Evolutionary conservation across 2,797 vertebrate genomes (phyloP).

Genomic region (Hippoglossus hippoglossus): DNA sequence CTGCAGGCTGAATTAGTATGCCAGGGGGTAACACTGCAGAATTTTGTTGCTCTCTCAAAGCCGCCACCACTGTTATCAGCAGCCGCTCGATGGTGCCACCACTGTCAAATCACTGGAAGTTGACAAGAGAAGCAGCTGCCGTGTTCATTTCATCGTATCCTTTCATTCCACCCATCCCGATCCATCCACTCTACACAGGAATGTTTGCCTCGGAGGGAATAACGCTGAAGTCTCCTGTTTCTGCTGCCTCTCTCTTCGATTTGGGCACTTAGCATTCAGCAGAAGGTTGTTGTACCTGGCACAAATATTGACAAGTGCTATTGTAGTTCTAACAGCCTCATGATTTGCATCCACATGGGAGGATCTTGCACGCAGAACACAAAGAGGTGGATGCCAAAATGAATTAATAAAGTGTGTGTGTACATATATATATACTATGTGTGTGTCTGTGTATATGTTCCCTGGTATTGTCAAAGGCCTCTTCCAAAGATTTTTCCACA

Average conservation of each 20-base stretch:
- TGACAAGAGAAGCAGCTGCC: constrained; percentile 74
- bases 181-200: constrained; percentile 64
- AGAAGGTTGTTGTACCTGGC: constrained; percentile 65
- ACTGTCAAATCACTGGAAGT: constrained; percentile 78
- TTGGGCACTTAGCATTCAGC: constrained; percentile 69
- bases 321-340: constrained; percentile 60
- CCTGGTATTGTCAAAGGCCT: not conserved
- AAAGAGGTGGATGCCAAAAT: constrained; percentile 7
- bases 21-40: constrained; percentile 55
- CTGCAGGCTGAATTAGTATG: constrained; percentile 74
- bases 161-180: constrained; percentile 57
- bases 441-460: no score
- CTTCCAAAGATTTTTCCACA: constrained; percentile 49
- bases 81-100: constrained; percentile 72
- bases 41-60: constrained; percentile 70
- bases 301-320: constrained; percentile 72
- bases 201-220: constrained; percentile 75
- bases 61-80: constrained; percentile 68
- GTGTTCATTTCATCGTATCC: constrained; percentile 78
- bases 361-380: constrained; percentile 46
- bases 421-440: not conserved
- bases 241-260: constrained; percentile 63
- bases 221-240: constrained; percentile 60
- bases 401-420: not conserved
- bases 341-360: constrained; percentile 63